phyloP scores from a whole-genome alignment of 1,140 invertebrate species.

The Trichonephila inaurata region DNA sequence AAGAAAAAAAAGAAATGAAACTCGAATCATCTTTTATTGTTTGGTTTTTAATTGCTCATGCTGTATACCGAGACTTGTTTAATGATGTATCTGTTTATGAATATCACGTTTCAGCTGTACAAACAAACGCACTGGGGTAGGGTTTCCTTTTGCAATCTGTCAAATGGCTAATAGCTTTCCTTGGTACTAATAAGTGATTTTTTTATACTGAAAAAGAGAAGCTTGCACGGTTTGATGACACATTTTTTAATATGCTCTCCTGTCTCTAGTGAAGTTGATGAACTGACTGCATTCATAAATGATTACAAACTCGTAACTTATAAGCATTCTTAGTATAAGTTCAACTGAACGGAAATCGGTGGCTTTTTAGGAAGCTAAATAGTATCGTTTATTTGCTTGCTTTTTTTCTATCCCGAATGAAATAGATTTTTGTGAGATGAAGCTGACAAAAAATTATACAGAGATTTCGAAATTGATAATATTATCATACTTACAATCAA shows the following conservation, averaged over 20 bases:
- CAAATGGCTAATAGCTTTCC: neutral
- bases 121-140: constrained; percentile 6
- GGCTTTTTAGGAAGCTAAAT: too few species aligned
- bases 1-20: neutral
- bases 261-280: neutral
- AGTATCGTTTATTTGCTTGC: too few species aligned
- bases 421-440: too few species aligned
- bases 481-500: too few species aligned
- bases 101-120: constrained; percentile 34
- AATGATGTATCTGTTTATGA: constrained; percentile 26
- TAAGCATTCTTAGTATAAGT: neutral
- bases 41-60: neutral
- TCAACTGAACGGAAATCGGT: neutral
- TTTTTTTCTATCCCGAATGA: too few species aligned
- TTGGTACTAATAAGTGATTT: constrained; percentile 9
- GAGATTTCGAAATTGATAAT: too few species aligned
- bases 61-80: neutral
- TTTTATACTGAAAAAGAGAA: neutral
- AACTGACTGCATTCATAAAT: neutral
- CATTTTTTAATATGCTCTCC: neutral
- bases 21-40: constrained; percentile 17
- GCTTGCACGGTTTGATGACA: neutral
- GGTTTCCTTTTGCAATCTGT: constrained; percentile 53
- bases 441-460: too few species aligned
- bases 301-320: neutral